Evolutionary conservation across 1,140 invertebrate genomes (phyloP), one percentile per base, ranked within the genome.

Genomic region (Heliconius congener): DNA sequence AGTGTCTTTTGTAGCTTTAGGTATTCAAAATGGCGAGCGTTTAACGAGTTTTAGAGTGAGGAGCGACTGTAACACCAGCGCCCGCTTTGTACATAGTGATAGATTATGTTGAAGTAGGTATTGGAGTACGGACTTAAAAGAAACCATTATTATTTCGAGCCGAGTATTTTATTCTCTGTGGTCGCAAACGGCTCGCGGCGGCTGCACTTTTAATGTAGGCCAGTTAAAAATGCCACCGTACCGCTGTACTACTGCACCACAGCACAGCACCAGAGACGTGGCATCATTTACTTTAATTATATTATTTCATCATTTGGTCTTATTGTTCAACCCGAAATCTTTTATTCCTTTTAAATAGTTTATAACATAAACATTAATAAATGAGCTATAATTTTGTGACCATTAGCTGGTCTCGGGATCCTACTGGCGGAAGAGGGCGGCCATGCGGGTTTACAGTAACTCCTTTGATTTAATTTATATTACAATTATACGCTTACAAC

Each of bases 121-220:
- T 52, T 16, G 42, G 50, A 52, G 18, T 52, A 52, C 18, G 55
- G 55, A 57, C 19, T 57, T 60, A 8, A 60, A 57, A 57, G 16
- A 9, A n/a, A n/a, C 55, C n/a, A 18, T 57, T 8, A 23, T 57
- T 57, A 23, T 57, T n/a, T 57, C 19, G 19, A 57, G n/a, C 55
- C 1, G 8, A 57, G n/a, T 3, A 57, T 57, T 57, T 57, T 23
- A 57, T 57, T 57, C 19, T 57, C 55, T 23, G 6, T 27, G 6
- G n/a, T 8, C 34, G 9, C 55, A 57, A 27, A 57, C 55, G 55
- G n/a, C 34, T 23, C 57, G 34, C 74, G 57, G 55, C 23, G 34
- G 71, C 39, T 76, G 66, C 75, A 76, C 75, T 76, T 42, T 76
- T 46, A 66, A 76, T 76, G 57, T 46, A 50, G 75, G 75, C 37